phyloP scores from a whole-genome alignment of 1,140 invertebrate species.

The Proctacanthus coquilletti region DNA sequence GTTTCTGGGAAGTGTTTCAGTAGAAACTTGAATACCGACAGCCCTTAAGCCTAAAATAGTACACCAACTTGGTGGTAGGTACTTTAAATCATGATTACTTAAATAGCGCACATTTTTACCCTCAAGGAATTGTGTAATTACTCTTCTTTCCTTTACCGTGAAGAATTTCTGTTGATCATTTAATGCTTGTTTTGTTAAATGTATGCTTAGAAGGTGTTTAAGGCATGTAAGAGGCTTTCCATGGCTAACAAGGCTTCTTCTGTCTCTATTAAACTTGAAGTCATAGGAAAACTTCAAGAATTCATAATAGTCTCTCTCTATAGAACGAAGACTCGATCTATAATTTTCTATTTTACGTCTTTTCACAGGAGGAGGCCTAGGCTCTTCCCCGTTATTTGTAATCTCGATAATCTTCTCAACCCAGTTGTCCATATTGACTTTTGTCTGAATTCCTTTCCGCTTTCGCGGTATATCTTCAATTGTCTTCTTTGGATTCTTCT shows the following conservation, averaged over 20 bases:
- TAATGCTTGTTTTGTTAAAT: background rate
- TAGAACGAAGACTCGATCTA: conserved; percentile 1
- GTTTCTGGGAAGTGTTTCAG: conserved; percentile 6
- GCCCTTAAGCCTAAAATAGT: conserved; percentile 22
- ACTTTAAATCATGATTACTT: background rate
- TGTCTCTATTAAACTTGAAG: conserved; percentile 8
- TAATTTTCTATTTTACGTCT: background rate
- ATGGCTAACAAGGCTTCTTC: background rate
- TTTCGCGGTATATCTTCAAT: conserved; percentile 21
- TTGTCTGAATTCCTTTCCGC: conserved; percentile 5
- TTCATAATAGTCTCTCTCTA: conserved; percentile 9
- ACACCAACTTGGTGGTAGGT: conserved; percentile 18
- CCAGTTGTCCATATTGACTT: conserved; percentile 20
- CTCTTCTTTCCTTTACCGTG: conserved; percentile 2
- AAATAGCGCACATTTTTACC: background rate
- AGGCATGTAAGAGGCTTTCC: background rate
- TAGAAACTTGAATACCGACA: conserved; percentile 14
- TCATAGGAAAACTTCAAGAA: conserved; percentile 23
- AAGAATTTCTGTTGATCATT: background rate
- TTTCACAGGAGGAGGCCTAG: no score
- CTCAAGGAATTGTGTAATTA: background rate
- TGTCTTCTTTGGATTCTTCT: conserved; percentile 19
- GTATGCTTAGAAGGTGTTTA: background rate
- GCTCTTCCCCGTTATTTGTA: conserved; percentile 8
- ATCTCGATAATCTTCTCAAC: conserved; percentile 14